These are phyloP conservation scores for Hystrix brachyura DNA, from an alignment of 2,113 vertebrate species.

Conservation along the genomic window DNA sequence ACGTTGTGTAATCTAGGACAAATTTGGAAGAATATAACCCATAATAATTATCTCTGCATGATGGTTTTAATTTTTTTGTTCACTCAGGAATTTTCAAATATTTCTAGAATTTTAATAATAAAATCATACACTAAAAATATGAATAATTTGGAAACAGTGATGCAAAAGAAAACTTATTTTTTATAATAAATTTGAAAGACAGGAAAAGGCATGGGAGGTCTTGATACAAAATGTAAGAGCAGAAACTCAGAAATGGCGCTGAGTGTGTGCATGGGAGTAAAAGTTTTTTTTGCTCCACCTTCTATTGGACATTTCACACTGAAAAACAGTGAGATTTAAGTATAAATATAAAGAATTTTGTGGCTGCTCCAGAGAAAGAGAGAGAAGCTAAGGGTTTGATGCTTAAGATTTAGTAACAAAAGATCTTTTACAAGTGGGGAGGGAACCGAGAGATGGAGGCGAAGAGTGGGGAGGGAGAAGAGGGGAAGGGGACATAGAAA, in stretches of 20 bases:
- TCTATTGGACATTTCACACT: not conserved
- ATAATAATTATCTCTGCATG: not conserved
- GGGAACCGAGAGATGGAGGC: not conserved
- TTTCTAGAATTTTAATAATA: slow-evolving; percentile 9
- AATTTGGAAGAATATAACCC: not conserved
- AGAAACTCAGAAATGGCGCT: not conserved
- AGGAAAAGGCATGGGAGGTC: not conserved
- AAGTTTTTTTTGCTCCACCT: not conserved
- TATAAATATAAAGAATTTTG: not conserved
- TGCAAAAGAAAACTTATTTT: slow-evolving; percentile 7
- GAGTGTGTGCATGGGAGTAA: not conserved
- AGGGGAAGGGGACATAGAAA: not conserved
- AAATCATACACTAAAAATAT: not conserved
- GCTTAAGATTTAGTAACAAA: not conserved
- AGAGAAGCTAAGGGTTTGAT: not conserved
- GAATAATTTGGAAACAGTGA: not conserved
- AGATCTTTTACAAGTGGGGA: not conserved
- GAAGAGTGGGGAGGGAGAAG: not conserved
- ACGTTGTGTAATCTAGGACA: not conserved
- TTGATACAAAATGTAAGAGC: not conserved
- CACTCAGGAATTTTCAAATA: not conserved
- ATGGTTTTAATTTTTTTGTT: not conserved
- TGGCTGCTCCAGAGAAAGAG: not conserved
- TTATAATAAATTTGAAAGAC: not conserved
- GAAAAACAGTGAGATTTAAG: not conserved